These are phyloP conservation scores for Epizoanthus illoricatus DNA, from an alignment of 92 coral and sea anemone genomes.

Conservation along the genomic window DNA sequence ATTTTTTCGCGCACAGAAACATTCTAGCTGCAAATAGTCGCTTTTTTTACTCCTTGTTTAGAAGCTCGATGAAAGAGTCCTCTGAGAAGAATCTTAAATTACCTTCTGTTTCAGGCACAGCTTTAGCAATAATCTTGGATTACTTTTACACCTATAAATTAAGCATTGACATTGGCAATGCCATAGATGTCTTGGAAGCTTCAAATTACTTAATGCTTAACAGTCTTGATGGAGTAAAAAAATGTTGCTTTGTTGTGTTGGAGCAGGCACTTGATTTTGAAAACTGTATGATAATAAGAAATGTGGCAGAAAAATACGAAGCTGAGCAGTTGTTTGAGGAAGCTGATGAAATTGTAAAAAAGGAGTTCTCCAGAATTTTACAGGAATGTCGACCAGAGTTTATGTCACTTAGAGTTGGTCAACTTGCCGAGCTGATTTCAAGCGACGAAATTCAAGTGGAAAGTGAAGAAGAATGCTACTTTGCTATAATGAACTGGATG, in stretches of 20 bases:
- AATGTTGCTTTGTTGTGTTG: constrained; percentile 63
- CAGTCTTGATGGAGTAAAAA: constrained; percentile 45
- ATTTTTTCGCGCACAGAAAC: constrained; percentile 71
- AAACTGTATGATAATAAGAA: constrained; percentile 65
- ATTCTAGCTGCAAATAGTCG: constrained; percentile 78
- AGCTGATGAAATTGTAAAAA: constrained; percentile 54
- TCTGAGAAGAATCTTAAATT: constrained; percentile 56
- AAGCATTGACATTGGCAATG: constrained; percentile 52
- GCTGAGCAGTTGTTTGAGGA: constrained; percentile 46
- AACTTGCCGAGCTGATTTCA: constrained; percentile 42
- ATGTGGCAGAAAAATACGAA: constrained; percentile 65
- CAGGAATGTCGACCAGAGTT: constrained; percentile 55
- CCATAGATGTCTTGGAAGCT: constrained; percentile 61
- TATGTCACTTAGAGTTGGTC: constrained; percentile 38
- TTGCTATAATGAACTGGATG: constrained; percentile 67
- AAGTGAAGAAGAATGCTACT: constrained; percentile 62
- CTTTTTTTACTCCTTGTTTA: constrained; percentile 77
- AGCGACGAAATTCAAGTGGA: constrained; percentile 63
- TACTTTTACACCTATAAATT: constrained; percentile 75
- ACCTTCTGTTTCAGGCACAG: constrained; percentile 45
- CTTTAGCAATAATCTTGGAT: constrained; percentile 65
- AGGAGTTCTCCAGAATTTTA: constrained; percentile 50
- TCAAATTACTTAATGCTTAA: constrained; percentile 58
- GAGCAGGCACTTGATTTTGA: constrained; percentile 43
- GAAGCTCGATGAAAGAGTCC: constrained; percentile 79